phyloP scores from a whole-genome alignment of 2,113 vertebrate species.

The Chloebia gouldiae region DNA sequence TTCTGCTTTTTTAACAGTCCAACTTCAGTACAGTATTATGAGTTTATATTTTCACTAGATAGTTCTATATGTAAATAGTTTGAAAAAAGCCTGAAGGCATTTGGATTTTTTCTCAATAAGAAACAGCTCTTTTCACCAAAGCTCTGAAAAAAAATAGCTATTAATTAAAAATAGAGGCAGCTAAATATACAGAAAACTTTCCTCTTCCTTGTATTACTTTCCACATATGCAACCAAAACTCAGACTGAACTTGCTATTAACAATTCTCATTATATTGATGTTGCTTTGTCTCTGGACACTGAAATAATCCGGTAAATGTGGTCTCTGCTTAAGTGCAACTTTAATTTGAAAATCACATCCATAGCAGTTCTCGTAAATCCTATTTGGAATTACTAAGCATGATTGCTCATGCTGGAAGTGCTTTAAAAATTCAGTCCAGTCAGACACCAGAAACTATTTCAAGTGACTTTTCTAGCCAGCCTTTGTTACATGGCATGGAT shows the following conservation, averaged over 20 bases:
- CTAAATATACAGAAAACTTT: background rate
- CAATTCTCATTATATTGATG: background rate
- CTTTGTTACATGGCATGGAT: background rate
- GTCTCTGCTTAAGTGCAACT: background rate
- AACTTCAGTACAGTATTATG: background rate
- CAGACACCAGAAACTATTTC: background rate
- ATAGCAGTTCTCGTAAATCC: conserved; percentile 8
- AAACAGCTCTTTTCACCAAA: background rate
- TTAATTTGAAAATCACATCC: conserved; percentile 36
- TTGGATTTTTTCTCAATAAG: background rate
- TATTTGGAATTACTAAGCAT: conserved; percentile 4
- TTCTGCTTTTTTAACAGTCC: background rate
- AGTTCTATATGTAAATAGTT: background rate
- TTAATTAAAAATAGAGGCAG: background rate
- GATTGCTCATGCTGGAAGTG: conserved; percentile 27
- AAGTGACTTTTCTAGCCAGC: background rate
- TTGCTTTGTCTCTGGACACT: background rate
- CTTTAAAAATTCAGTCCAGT: background rate
- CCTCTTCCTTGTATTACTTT: background rate
- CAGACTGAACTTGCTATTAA: background rate
- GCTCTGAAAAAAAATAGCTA: background rate
- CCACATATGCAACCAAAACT: background rate
- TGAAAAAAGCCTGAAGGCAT: background rate
- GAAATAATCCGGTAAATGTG: conserved; percentile 21
- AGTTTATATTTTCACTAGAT: background rate